Evolutionary conservation across 2,888 invertebrate genomes (phyloP).

Genomic region (Nemotelus pantherinus): DNA sequence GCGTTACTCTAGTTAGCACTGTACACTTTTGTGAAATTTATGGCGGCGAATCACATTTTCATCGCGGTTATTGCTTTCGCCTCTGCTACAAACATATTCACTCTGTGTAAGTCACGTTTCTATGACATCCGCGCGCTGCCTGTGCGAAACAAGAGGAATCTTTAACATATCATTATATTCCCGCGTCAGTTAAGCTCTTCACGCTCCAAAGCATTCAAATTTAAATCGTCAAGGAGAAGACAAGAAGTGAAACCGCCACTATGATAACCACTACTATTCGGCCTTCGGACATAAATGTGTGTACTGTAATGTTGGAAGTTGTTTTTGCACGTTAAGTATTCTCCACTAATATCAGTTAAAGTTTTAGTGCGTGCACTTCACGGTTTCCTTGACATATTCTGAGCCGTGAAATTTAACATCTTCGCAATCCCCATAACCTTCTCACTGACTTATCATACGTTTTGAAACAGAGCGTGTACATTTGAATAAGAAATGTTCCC

Average conservation of each 20-base stretch:
- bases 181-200: not conserved
- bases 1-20: not conserved
- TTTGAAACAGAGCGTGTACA: not conserved
- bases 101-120: no score
- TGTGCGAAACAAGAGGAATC: no score
- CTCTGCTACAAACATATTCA: not conserved
- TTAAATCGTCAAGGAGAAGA: constrained; percentile 41
- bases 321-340: no score
- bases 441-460: not conserved
- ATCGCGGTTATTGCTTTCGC: not conserved
- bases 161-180: not conserved
- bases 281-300: no score
- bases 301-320: no score
- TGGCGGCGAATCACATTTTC: constrained; percentile 13
- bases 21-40: constrained; percentile 31
- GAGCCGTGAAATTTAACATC: constrained; percentile 42
- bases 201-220: constrained; percentile 32
- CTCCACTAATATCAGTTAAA: constrained; percentile 1
- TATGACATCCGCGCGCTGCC: no score
- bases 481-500: not conserved
- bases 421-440: constrained; percentile 24
- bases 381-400: constrained; percentile 41
- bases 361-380: constrained; percentile 42
- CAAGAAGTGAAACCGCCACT: constrained; percentile 17
- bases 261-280: no score